phyloP scores from a whole-genome alignment of 2,797 vertebrate genomes.

The Pseudochirops corinnae region DNA sequence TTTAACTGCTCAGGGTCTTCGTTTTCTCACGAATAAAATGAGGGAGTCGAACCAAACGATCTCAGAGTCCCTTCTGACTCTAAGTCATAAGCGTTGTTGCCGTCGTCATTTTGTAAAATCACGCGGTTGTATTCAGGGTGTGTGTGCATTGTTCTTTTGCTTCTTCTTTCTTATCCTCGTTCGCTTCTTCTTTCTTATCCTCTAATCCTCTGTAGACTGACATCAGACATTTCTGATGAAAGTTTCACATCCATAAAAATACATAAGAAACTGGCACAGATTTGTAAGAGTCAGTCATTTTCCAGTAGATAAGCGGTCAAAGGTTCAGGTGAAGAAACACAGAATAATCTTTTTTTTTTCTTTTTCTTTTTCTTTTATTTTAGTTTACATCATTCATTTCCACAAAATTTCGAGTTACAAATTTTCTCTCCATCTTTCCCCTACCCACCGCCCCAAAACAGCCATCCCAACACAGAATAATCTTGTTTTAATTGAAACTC shows the following conservation, averaged over 20 bases:
- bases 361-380: no score
- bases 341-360: not conserved
- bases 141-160: not conserved
- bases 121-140: not conserved
- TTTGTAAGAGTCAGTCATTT: not conserved
- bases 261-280: not conserved
- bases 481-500: not conserved
- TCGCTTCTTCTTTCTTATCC: not conserved
- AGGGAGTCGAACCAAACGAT: not conserved
- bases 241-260: not conserved
- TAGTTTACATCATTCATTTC: no score
- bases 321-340: not conserved
- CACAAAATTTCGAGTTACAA: no score
- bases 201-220: not conserved
- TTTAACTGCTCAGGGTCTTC: not conserved
- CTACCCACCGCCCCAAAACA: no score
- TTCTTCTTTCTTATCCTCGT: not conserved
- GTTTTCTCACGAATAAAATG: not conserved
- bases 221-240: not conserved
- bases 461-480: not conserved
- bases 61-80: not conserved
- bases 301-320: not conserved
- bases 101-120: not conserved
- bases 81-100: not conserved
- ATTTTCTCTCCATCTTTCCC: no score